Percentiles rank a stretch among this genome's conserved stretches.
Evolutionary conservation across 2,797 vertebrate genomes (phyloP).

Genomic region (Moxostoma hubbsi): DNA sequence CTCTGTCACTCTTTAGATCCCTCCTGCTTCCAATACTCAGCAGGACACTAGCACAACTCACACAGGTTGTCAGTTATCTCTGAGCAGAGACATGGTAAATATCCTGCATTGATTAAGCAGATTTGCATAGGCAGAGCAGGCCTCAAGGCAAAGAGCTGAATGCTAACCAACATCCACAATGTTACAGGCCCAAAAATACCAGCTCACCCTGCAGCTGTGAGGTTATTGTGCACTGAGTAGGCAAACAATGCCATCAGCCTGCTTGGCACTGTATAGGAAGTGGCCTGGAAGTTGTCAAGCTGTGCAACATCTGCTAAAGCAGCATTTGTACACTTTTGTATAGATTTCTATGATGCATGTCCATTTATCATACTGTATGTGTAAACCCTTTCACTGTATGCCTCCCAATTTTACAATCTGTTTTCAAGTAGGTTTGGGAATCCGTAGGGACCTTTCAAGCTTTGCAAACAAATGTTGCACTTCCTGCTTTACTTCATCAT

Average conservation of each 20-base stretch:
- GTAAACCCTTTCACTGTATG: too few relatives aligned
- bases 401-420: background rate
- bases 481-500: too few relatives aligned
- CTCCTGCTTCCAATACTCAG: conserved; percentile 58
- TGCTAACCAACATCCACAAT: conserved; percentile 58
- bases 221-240: conserved; percentile 34
- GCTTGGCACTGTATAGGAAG: conserved; percentile 25
- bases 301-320: conserved; percentile 12
- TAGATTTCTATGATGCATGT: too few relatives aligned
- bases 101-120: conserved; percentile 65
- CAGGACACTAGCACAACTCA: conserved; percentile 61
- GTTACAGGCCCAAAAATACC: conserved; percentile 52
- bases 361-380: background rate
- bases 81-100: conserved; percentile 60
- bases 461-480: too few relatives aligned
- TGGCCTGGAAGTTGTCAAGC: conserved; percentile 16
- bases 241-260: conserved; percentile 10
- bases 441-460: too few relatives aligned
- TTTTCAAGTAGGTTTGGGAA: too few relatives aligned
- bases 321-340: background rate
- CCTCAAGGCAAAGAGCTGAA: conserved; percentile 54
- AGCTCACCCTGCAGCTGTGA: conserved; percentile 44
- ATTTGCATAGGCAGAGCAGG: conserved; percentile 63
- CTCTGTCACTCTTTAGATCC: conserved; percentile 48
- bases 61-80: conserved; percentile 64